Evolutionary conservation across 1,140 invertebrate genomes (phyloP).

Genomic region (Pinna nobilis): DNA sequence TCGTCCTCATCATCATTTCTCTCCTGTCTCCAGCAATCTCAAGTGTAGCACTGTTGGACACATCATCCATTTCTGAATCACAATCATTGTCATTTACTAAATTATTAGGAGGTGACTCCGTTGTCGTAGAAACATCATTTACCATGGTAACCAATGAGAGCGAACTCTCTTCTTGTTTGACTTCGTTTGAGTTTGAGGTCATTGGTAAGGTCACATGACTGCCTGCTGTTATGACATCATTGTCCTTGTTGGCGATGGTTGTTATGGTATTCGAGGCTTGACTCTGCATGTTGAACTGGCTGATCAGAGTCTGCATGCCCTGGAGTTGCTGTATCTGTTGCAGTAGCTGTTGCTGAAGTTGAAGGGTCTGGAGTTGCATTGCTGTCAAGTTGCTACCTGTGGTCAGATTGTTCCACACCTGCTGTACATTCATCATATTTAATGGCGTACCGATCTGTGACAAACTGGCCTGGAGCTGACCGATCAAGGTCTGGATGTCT

Average conservation of each 20-base stretch:
- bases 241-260: conserved; percentile 15
- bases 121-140: conserved; percentile 21
- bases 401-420: conserved; percentile 48
- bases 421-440: conserved; percentile 57
- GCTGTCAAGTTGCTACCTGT: conserved; percentile 54
- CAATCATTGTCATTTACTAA: conserved; percentile 7
- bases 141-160: conserved; percentile 22
- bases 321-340: conserved; percentile 64
- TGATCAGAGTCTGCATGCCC: conserved; percentile 62
- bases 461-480: conserved; percentile 35
- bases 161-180: neutral
- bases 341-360: conserved; percentile 62
- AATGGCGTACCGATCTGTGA: conserved; percentile 22
- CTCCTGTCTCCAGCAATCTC: neutral
- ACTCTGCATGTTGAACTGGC: conserved; percentile 54
- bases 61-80: neutral
- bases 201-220: neutral
- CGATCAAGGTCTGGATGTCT: conserved; percentile 21
- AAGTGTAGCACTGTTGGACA: neutral
- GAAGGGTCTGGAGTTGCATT: conserved; percentile 58
- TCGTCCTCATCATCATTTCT: neutral
- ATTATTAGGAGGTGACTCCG: conserved; percentile 10
- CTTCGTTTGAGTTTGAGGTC: neutral
- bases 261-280: conserved; percentile 10
- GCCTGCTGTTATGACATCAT: conserved; percentile 1